Percentiles rank a stretch among this genome's conserved stretches.
Evolutionary conservation across 1,140 invertebrate species (phyloP).

Genomic region (Euwallacea similis): DNA sequence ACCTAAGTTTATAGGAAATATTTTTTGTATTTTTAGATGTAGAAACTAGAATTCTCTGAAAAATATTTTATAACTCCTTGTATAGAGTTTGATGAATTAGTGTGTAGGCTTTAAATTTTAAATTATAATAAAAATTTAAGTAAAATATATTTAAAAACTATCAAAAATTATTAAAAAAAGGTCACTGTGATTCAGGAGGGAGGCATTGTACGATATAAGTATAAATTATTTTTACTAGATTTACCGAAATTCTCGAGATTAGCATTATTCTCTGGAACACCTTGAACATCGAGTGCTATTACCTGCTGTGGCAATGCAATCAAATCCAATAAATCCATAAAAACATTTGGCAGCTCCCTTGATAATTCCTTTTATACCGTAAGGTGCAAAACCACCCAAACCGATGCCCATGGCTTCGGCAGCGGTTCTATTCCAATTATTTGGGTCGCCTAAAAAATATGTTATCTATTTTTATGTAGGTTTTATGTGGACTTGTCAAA

Average conservation of each 20-base stretch:
- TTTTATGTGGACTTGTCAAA: neutral
- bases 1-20: too few relatives aligned
- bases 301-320: slow-evolving; percentile 81
- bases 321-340: slow-evolving; percentile 90
- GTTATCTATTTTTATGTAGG: neutral
- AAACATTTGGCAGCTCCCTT: slow-evolving; percentile 87
- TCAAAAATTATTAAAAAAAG: too few relatives aligned
- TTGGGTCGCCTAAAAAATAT: slow-evolving; percentile 29
- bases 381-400: slow-evolving; percentile 79
- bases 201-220: too few relatives aligned
- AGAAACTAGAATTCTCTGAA: too few relatives aligned
- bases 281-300: neutral
- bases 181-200: too few relatives aligned
- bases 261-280: neutral
- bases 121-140: too few relatives aligned
- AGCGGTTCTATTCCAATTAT: slow-evolving; percentile 64
- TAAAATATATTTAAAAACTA: too few relatives aligned
- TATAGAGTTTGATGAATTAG: too few relatives aligned
- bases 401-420: slow-evolving; percentile 62
- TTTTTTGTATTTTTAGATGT: too few relatives aligned
- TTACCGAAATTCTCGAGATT: neutral
- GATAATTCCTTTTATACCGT: slow-evolving; percentile 76
- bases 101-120: too few relatives aligned
- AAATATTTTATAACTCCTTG: too few relatives aligned
- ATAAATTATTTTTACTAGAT: neutral